phyloP scores from a whole-genome alignment of 2,113 vertebrate species.

The Amblyornis subalaris region DNA sequence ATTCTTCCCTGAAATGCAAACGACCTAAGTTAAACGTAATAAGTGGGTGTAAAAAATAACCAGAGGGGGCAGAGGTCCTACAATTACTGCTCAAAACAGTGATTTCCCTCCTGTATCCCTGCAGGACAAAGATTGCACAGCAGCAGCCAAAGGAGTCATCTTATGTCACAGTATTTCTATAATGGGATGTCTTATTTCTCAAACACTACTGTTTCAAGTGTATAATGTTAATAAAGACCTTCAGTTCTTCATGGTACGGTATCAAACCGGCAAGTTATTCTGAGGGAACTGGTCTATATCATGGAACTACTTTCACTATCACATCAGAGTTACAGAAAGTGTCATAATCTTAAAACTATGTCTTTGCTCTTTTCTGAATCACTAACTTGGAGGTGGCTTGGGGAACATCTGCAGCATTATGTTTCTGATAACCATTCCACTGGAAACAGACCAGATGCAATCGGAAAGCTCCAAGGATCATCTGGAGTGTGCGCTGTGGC shows the following conservation, averaged over 20 bases:
- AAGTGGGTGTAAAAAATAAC: not conserved
- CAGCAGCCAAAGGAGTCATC: not conserved
- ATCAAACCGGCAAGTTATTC: not conserved
- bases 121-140: not conserved
- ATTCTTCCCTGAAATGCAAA: not conserved
- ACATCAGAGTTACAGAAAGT: not conserved
- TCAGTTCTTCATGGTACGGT: not conserved
- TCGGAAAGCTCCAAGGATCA: not conserved
- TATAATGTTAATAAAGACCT: not conserved
- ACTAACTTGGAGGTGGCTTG: not conserved
- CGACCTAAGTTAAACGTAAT: not conserved
- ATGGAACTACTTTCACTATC: not conserved
- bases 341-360: not conserved
- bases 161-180: not conserved
- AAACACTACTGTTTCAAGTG: not conserved
- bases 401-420: not conserved
- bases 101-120: not conserved
- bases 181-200: not conserved
- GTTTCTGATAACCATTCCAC: not conserved
- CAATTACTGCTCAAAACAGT: not conserved
- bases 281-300: not conserved
- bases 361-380: not conserved
- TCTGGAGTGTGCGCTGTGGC: rapidly evolving
- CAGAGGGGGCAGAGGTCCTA: not conserved
- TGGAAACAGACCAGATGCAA: not conserved